Conservation (phyloP, 2,113 vertebrate genomes). For the Picathartes gymnocephalus region DNA sequence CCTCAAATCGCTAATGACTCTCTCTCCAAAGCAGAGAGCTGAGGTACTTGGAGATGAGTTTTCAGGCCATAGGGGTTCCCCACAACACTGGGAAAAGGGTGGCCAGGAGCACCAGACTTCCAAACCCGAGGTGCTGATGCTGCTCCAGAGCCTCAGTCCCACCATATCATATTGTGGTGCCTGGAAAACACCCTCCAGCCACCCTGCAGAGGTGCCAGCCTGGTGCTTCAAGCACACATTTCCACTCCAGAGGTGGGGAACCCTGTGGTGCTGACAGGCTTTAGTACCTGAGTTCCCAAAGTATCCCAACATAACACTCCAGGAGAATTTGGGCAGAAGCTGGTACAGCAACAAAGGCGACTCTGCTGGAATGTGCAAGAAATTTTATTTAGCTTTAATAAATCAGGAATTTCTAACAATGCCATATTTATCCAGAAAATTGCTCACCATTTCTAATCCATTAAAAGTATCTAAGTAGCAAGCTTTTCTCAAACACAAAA, state of each 20-base stretch:
- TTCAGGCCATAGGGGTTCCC: fast-evolving
- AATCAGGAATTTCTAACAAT: background rate
- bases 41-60: background rate
- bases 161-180: no score
- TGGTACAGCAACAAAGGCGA: background rate
- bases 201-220: background rate
- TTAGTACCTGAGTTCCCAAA: background rate
- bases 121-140: background rate
- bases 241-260: background rate
- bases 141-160: background rate
- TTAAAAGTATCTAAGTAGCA: background rate
- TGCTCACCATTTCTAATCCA: background rate
- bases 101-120: background rate
- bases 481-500: background rate
- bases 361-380: fast-evolving
- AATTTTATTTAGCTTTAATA: background rate
- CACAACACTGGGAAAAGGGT: background rate
- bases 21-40: background rate
- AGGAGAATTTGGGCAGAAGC: background rate
- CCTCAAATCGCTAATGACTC: background rate
- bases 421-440: background rate
- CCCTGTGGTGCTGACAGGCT: background rate
- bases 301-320: fast-evolving
- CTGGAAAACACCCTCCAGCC: background rate
- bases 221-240: fast-evolving